Conservation (phyloP, 2,113 vertebrate species). For the Chinchilla lanigera region DNA sequence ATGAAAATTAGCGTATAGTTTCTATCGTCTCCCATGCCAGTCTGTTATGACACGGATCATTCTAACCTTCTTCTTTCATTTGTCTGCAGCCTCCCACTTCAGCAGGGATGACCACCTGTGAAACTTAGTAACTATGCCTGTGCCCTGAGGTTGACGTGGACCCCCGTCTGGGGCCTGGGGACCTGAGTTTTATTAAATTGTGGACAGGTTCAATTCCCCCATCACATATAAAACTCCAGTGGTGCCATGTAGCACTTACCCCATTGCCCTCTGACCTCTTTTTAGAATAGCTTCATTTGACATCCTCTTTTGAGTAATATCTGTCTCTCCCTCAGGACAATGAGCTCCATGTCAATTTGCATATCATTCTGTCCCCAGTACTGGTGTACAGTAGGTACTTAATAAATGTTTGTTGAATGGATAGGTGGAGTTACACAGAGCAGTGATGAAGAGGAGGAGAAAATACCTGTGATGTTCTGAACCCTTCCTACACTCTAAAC, state of each 20-base stretch:
- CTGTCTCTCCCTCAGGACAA: background rate
- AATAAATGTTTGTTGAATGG: background rate
- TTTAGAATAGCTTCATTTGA: slow-evolving; percentile 10
- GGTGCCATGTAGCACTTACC: background rate
- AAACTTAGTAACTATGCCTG: background rate
- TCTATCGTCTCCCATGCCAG: background rate
- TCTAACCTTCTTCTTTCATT: background rate
- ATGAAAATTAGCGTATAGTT: background rate
- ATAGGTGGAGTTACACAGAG: background rate
- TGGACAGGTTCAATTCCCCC: background rate
- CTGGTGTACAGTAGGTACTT: background rate
- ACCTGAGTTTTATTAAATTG: slow-evolving; percentile 32
- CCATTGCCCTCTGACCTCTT: background rate
- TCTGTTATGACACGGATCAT: background rate
- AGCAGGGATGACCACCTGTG: background rate
- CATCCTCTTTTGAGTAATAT: slow-evolving; percentile 16
- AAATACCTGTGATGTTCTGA: background rate
- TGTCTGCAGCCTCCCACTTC: background rate
- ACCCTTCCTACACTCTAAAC: background rate
- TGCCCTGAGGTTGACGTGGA: background rate
- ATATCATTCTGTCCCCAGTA: background rate
- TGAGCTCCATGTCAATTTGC: background rate
- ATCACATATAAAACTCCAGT: background rate
- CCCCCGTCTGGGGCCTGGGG: background rate
- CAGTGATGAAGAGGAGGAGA: background rate